Conservation (phyloP, 2,888 invertebrate genomes). For the Chesias legatella region DNA sequence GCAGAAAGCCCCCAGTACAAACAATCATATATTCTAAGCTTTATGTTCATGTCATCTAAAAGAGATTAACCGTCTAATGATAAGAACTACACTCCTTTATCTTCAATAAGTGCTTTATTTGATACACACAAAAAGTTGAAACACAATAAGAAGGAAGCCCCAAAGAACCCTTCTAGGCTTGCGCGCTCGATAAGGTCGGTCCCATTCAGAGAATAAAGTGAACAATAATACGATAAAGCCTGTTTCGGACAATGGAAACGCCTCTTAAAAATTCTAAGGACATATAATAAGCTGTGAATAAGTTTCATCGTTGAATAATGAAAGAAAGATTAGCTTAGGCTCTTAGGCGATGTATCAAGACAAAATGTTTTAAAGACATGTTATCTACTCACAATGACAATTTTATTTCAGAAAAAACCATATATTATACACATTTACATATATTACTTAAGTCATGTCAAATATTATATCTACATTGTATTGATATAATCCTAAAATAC, state of each 20-base stretch:
- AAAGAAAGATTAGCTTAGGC: too few relatives aligned
- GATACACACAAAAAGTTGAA: conserved; percentile 33
- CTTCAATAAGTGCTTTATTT: conserved; percentile 28
- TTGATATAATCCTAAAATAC: too few relatives aligned
- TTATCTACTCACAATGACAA: too few relatives aligned
- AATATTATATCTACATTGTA: too few relatives aligned
- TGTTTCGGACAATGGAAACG: conserved; percentile 37
- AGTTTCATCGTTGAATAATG: not conserved
- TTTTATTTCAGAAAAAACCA: too few relatives aligned
- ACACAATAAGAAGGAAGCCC: conserved; percentile 36
- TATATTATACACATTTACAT: too few relatives aligned
- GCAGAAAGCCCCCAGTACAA: too few relatives aligned
- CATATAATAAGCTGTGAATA: conserved; percentile 5
- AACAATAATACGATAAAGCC: conserved; percentile 43
- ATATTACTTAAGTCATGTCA: too few relatives aligned
- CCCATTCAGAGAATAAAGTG: conserved; percentile 42
- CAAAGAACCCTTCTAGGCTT: conserved; percentile 40
- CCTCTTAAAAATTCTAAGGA: conserved; percentile 15
- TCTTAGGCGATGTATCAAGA: too few relatives aligned
- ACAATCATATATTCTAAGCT: too few relatives aligned
- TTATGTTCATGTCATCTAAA: not conserved
- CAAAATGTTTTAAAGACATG: too few relatives aligned
- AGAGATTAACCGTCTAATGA: conserved; percentile 12
- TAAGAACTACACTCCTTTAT: conserved; percentile 18
- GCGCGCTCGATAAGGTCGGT: conserved; percentile 41